These are phyloP conservation scores for Nibea coibor DNA, from an alignment of 2,113 vertebrate genomes.

Conservation along the genomic window DNA sequence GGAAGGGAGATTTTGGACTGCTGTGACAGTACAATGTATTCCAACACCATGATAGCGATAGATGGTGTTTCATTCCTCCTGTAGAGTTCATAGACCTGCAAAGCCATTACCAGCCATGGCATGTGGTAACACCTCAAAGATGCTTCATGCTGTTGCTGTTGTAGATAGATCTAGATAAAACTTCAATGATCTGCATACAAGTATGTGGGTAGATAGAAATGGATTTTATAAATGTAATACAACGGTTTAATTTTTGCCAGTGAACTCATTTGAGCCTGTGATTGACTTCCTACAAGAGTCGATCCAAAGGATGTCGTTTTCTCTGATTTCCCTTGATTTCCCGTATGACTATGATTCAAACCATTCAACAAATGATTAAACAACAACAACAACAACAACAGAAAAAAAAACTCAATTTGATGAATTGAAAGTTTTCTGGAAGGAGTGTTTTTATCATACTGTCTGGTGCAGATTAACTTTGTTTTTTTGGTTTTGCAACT, in stretches of 20 bases:
- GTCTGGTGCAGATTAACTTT: not conserved
- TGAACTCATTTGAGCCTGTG: not conserved
- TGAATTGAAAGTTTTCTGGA: not conserved
- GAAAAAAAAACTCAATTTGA: not conserved
- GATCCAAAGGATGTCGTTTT: not conserved
- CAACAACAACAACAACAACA: not conserved
- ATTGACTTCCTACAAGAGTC: not conserved
- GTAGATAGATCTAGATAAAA: not conserved
- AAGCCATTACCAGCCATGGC: no score
- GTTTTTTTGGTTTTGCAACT: not conserved
- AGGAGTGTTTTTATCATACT: not conserved
- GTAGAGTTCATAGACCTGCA: no score
- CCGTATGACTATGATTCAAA: not conserved
- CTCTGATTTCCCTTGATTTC: not conserved
- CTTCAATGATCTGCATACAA: not conserved
- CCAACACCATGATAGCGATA: no score
- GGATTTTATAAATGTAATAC: not conserved
- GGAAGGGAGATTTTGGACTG: no score
- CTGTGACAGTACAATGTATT: no score
- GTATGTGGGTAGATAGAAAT: not conserved
- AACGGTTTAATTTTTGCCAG: not conserved
- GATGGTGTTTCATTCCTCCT: no score
- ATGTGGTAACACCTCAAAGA: no score
- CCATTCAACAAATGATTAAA: not conserved
- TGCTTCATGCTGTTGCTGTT: no score